These are phyloP conservation scores for Drosophila teissieri DNA, from an alignment of 1,140 invertebrate genomes.

Conservation along the genomic window DNA sequence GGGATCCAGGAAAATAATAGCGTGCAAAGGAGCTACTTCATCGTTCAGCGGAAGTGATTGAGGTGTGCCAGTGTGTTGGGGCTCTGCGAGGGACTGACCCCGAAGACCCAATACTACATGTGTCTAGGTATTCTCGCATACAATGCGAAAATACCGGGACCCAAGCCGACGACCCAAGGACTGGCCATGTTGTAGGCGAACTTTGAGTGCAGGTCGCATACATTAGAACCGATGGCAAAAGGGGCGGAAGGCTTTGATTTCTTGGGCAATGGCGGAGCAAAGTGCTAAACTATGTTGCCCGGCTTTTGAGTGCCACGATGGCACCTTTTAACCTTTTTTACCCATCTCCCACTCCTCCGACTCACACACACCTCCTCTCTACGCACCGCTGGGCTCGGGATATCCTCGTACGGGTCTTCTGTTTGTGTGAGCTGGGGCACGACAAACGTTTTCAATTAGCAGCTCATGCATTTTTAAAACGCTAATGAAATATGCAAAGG, in stretches of 20 bases:
- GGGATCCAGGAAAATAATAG: constrained; percentile 76
- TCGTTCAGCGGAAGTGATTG: constrained; percentile 84
- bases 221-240: constrained; percentile 41
- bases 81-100: constrained; percentile 31
- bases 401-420: constrained; percentile 18
- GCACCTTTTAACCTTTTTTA: constrained; percentile 70
- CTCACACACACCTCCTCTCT: constrained; percentile 18
- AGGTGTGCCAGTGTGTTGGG: constrained; percentile 70
- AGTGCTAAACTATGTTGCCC: constrained; percentile 84
- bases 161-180: constrained; percentile 33
- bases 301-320: constrained; percentile 66
- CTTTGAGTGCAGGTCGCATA: constrained; percentile 80
- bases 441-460: constrained; percentile 84
- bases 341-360: not conserved
- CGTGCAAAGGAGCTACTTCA: constrained; percentile 84
- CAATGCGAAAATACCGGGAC: constrained; percentile 43
- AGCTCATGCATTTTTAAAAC: constrained; percentile 83
- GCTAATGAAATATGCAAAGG: constrained; percentile 79
- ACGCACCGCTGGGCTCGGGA: constrained; percentile 55
- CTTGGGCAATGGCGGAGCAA: constrained; percentile 65
- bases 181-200: constrained; percentile 56
- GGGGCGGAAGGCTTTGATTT: constrained; percentile 66
- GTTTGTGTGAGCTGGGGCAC: constrained; percentile 46
- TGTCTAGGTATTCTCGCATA: constrained; percentile 40
- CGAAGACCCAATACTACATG: constrained; percentile 28